Percentiles rank a stretch among this genome's conserved stretches.
Evolutionary conservation across 1,140 invertebrate genomes (phyloP).

Genomic region (Thereuonema tuberculata): DNA sequence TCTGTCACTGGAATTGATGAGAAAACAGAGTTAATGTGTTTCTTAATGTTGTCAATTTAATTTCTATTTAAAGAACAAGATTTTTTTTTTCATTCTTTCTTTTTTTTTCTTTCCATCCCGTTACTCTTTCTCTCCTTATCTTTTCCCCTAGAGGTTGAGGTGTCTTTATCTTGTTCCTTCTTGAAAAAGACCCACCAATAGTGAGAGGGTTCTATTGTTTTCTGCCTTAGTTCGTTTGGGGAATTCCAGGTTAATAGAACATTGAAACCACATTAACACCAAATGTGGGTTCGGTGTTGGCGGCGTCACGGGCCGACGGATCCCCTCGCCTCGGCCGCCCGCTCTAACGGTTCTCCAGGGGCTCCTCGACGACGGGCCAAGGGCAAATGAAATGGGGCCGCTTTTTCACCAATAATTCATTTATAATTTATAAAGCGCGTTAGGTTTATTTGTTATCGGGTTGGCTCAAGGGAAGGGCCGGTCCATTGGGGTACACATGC

Average conservation of each 20-base stretch:
- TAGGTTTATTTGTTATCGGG: constrained; percentile 6
- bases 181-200: constrained; percentile 7
- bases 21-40: no score
- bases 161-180: neutral
- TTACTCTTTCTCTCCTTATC: neutral
- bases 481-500: neutral
- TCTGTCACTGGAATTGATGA: no score
- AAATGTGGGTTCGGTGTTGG: constrained; percentile 22
- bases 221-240: no score
- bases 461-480: neutral
- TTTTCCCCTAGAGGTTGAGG: neutral
- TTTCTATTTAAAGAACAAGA: no score
- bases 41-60: no score
- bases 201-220: no score
- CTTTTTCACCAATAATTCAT: constrained; percentile 6
- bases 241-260: constrained; percentile 15
- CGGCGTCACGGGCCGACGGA: no score
- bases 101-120: no score
- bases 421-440: constrained; percentile 9
- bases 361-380: neutral
- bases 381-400: neutral
- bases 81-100: no score
- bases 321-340: no score
- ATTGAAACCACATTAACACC: constrained; percentile 25
- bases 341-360: neutral